Percentiles rank a stretch among this genome's conserved stretches.
Evolutionary conservation across 2,797 vertebrate genomes (phyloP).

Genomic region (Cossypha caffra): DNA sequence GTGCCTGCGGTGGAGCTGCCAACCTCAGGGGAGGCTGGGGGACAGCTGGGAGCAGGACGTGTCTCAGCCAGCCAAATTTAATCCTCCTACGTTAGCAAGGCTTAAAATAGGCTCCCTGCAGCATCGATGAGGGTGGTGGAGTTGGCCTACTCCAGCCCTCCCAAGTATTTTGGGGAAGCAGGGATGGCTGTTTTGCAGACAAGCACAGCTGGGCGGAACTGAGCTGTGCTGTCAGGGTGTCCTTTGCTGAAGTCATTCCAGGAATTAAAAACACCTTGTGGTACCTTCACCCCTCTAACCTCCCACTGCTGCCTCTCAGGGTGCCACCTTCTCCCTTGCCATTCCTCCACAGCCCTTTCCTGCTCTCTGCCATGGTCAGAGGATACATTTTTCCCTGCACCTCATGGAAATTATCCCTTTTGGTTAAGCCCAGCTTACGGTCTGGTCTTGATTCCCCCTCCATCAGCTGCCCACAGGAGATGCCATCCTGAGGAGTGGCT

Average conservation of each 20-base stretch:
- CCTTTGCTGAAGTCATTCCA: neutral
- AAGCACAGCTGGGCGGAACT: conserved; percentile 55
- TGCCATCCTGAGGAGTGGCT: neutral
- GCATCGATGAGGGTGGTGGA: conserved; percentile 61
- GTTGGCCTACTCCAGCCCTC: conserved; percentile 62
- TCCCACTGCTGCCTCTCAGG: neutral
- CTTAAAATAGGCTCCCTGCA: conserved; percentile 70
- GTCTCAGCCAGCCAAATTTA: conserved; percentile 73
- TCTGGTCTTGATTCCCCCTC: fast-evolving
- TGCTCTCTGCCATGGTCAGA: fast-evolving
- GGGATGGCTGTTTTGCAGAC: conserved; percentile 39
- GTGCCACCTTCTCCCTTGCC: neutral
- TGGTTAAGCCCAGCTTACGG: neutral
- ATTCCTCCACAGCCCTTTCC: neutral
- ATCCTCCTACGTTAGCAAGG: conserved; percentile 72
- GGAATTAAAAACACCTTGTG: neutral
- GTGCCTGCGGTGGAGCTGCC: conserved; percentile 41
- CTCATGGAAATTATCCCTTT: neutral
- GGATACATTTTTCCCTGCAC: neutral
- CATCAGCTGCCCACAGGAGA: neutral
- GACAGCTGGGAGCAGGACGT: conserved; percentile 73
- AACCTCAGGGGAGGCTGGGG: conserved; percentile 66
- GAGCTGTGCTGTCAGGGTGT: neutral
- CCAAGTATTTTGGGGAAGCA: conserved; percentile 60
- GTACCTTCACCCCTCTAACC: neutral